Evolutionary conservation across 2,797 vertebrate species (phyloP).

Genomic region (Adrianichthys oophorus): DNA sequence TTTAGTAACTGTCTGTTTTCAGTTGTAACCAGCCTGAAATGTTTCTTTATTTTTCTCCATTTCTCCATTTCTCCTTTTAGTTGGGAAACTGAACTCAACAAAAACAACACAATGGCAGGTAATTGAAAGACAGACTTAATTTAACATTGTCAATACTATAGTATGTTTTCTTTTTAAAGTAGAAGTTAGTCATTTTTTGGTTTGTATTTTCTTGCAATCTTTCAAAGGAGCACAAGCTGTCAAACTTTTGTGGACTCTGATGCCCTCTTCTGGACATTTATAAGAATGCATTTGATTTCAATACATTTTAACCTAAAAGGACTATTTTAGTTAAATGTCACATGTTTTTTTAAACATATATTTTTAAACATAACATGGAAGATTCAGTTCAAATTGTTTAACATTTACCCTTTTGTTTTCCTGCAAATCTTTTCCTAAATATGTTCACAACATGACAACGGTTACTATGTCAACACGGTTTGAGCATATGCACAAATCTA

Average conservation of each 20-base stretch:
- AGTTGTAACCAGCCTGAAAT: background rate
- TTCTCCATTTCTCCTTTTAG: slow-evolving; percentile 42
- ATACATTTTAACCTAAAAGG: background rate
- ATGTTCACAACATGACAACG: slow-evolving; percentile 34
- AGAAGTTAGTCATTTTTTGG: background rate
- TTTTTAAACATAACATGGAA: background rate
- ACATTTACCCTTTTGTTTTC: background rate
- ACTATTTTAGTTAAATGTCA: background rate
- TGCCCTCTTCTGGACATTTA: slow-evolving; percentile 56
- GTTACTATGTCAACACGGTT: slow-evolving; percentile 60
- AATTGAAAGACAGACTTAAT: slow-evolving; percentile 25
- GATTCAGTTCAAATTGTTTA: background rate
- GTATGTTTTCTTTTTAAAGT: background rate
- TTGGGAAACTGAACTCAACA: slow-evolving; percentile 50
- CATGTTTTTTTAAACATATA: background rate
- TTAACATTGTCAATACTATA: background rate
- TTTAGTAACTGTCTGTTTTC: background rate
- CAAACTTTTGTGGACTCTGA: slow-evolving; percentile 31
- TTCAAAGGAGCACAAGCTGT: background rate
- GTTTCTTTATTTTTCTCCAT: slow-evolving; percentile 11
- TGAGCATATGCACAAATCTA: slow-evolving; percentile 29
- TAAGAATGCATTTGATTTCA: slow-evolving; percentile 28
- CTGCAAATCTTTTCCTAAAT: slow-evolving; percentile 14
- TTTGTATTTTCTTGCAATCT: background rate
- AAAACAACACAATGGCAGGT: slow-evolving; percentile 79